phyloP scores from a whole-genome alignment of 2,888 invertebrate species.

The Agrochola lychnidis region DNA sequence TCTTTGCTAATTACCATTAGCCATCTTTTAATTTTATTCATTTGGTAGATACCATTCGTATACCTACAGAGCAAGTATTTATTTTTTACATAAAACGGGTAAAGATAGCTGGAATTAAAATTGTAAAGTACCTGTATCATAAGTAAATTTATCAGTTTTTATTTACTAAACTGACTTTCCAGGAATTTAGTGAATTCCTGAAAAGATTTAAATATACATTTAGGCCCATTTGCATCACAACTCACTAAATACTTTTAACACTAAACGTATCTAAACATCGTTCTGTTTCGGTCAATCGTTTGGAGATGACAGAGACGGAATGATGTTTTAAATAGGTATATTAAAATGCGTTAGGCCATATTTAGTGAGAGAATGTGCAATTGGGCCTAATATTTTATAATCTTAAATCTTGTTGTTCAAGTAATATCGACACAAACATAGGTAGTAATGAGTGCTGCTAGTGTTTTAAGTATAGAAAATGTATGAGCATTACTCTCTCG shows the following conservation, averaged over 20 bases:
- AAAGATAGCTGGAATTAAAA: background rate
- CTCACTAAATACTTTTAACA: background rate
- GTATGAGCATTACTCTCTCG: background rate
- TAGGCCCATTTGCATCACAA: background rate
- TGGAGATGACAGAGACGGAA: background rate
- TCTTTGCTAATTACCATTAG: conserved; percentile 38
- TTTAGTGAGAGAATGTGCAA: background rate
- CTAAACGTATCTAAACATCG: background rate
- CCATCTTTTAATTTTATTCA: conserved; percentile 37
- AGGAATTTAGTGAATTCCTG: too few species aligned
- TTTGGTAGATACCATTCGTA: conserved; percentile 9
- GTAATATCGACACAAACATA: background rate
- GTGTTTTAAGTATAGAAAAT: background rate
- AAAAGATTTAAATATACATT: too few species aligned
- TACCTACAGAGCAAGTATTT: too few species aligned
- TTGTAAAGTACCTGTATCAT: background rate
- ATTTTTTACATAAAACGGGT: background rate
- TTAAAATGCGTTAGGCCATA: background rate
- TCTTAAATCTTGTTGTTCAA: background rate
- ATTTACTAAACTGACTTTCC: background rate
- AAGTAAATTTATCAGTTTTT: background rate
- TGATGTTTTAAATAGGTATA: background rate
- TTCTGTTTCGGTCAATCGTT: background rate
- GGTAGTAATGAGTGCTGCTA: background rate
- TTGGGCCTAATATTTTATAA: background rate